Evolutionary conservation across 2,888 invertebrate genomes (phyloP), one percentile per base, ranked within the genome.

Genomic region (Podabrus alpinus): DNA sequence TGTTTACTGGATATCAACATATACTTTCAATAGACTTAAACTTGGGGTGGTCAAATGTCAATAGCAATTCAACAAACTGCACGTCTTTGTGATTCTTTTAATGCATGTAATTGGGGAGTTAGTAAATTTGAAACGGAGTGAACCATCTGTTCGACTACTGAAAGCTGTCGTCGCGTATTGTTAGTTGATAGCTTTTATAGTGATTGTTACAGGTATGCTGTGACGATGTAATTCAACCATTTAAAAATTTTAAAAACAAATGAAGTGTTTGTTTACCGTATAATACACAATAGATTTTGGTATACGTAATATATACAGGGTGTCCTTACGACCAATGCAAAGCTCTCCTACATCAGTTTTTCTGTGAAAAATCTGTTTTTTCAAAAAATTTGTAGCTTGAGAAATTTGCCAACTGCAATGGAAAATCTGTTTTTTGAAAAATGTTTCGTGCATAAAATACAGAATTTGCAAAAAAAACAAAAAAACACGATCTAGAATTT

Each of bases 41-140:
- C 19, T 45, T 24, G 59, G 15, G 70, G 66, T 16, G 66, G 66
- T 71, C 71, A 59, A 24, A 67, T 71, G 71, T 71, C 71, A 71
- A 71, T 71, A 16, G 15, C 59, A 5, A 15, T 71, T 25, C 64
- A 67, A 67, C 66, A 59, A 71, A 71, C 71, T 21, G 60, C 60
- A 70, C 24, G 70, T 71, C 60, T 59, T 71, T 71, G 67, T 71
- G 21, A 66, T 60, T 24, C 66, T 19, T 66, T 64, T 71, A 71
- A 71, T 71, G 71, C 66, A 59, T 71, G 60, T 71, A 71, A 71
- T 71, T 71, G 71, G 71, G 71, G 71, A 71, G 25, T 66, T 66
- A 66, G 59, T 19, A 59, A 66, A 66, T 71, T 19, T 71, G 25
- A 64, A 19, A 19, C 13, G 62, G 62, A 45, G 45, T 45, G 45